Percentiles rank a stretch among this genome's conserved stretches.
These are phyloP conservation scores for Bradypodion ventrale DNA, from an alignment of 2,797 vertebrate species.

Conservation along the genomic window DNA sequence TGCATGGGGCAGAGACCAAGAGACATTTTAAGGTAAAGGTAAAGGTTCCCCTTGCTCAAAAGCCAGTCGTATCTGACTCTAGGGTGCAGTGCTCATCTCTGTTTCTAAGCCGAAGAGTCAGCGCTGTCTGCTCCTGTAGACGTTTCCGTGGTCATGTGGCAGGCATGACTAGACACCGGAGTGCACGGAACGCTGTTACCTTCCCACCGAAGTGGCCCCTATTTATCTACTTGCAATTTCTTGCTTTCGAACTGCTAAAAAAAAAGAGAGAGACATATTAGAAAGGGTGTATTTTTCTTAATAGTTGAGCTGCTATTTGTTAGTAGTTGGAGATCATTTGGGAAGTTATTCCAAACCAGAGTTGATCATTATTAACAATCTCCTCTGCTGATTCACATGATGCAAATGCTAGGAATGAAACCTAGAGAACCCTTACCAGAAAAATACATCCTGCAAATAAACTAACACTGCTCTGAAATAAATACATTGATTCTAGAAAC, in stretches of 20 bases:
- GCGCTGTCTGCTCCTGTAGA: too few relatives aligned
- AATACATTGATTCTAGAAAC: neutral
- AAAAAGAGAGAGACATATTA: too few relatives aligned
- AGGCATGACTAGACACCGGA: too few relatives aligned
- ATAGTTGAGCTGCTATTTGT: neutral
- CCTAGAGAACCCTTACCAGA: neutral
- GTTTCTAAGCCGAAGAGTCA: too few relatives aligned
- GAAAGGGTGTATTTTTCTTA: neutral
- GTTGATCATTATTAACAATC: neutral
- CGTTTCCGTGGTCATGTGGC: too few relatives aligned
- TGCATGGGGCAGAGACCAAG: neutral
- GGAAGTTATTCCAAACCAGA: neutral
- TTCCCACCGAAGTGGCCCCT: too few relatives aligned
- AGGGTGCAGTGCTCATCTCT: too few relatives aligned
- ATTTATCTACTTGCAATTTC: too few relatives aligned
- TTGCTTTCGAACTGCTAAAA: too few relatives aligned
- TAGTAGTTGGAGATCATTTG: constrained; percentile 3
- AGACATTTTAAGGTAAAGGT: constrained; percentile 1
- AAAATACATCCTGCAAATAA: neutral
- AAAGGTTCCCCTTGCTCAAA: too few relatives aligned
- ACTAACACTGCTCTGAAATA: neutral
- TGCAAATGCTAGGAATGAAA: neutral
- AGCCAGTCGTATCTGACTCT: too few relatives aligned
- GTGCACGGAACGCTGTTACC: too few relatives aligned
- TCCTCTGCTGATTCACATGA: neutral